Evolutionary conservation across 2,888 invertebrate species (phyloP).

Genomic region (Pasiphila rectangulata): DNA sequence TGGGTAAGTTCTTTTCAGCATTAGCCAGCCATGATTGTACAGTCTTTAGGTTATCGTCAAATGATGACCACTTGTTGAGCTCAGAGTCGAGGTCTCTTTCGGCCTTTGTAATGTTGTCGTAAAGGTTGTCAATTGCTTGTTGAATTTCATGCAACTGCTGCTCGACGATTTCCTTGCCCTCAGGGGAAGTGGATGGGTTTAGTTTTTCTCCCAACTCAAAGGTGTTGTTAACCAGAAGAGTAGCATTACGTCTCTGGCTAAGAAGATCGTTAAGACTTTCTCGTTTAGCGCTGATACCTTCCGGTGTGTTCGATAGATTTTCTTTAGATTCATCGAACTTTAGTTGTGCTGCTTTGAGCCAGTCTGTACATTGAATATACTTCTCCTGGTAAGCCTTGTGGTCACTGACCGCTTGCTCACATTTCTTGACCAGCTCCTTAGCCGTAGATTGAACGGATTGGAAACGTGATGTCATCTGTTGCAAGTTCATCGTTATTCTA

Average conservation of each 20-base stretch:
- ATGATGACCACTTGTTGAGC: conserved; percentile 92
- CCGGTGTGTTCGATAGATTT: conserved; percentile 83
- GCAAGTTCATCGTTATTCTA: conserved; percentile 91
- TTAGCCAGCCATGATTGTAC: conserved; percentile 89
- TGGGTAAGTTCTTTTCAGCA: conserved; percentile 87
- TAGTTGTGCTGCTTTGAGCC: conserved; percentile 88
- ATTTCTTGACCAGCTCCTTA: conserved; percentile 94
- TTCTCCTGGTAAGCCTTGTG: conserved; percentile 90
- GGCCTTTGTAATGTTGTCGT: conserved; percentile 88
- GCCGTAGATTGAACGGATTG: conserved; percentile 94
- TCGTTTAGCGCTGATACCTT: conserved; percentile 85
- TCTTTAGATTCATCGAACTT: conserved; percentile 85
- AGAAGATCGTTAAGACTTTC: conserved; percentile 87
- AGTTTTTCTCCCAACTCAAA: conserved; percentile 94
- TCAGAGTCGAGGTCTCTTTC: conserved; percentile 91
- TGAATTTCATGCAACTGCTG: conserved; percentile 92
- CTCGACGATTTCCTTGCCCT: conserved; percentile 92
- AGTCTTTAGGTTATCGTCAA: conserved; percentile 90
- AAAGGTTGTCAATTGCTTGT: conserved; percentile 89
- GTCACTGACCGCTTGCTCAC: conserved; percentile 92
- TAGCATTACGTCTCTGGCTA: conserved; percentile 87
- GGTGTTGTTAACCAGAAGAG: conserved; percentile 88
- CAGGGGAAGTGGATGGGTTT: conserved; percentile 91
- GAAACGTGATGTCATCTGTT: conserved; percentile 94
- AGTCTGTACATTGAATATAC: conserved; percentile 90